Evolutionary conservation across 1,140 invertebrate genomes (phyloP).

Genomic region (Parapsyche elsis): DNA sequence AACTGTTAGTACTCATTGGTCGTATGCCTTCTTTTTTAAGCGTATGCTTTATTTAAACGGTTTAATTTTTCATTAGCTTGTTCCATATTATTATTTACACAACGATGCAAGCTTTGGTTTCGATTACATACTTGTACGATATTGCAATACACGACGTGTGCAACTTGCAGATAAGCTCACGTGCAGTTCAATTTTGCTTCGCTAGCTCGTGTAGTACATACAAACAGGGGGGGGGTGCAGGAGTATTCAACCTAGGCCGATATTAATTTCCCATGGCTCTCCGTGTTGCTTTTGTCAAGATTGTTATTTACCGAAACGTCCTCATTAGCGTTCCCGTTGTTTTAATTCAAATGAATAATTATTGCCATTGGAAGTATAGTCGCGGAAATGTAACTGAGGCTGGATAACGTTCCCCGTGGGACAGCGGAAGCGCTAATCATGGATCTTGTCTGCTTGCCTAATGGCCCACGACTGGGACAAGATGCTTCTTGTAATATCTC

Average conservation of each 20-base stretch:
- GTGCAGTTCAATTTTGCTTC: no score
- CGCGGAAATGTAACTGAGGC: background rate
- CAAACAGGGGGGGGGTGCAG: background rate
- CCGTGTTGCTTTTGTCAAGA: background rate
- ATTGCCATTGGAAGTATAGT: constrained; percentile 23
- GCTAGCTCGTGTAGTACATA: no score
- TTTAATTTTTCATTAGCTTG: no score
- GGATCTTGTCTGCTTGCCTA: constrained; percentile 17
- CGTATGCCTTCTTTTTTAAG: no score
- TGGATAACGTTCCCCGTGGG: constrained; percentile 13
- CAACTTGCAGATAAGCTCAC: background rate
- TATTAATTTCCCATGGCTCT: constrained; percentile 2
- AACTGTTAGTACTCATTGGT: no score
- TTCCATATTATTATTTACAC: no score
- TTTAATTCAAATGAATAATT: constrained; percentile 32
- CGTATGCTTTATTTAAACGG: no score
- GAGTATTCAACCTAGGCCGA: background rate
- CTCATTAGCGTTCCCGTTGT: constrained; percentile 22
- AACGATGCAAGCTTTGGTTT: no score
- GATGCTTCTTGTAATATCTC: background rate
- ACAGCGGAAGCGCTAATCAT: background rate
- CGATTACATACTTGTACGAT: no score
- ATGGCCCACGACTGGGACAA: constrained; percentile 8
- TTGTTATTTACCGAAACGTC: background rate
- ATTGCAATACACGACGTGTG: background rate